Evolutionary conservation across 2,113 vertebrate genomes (phyloP).

Genomic region (Forbesichthys papilliferus): DNA sequence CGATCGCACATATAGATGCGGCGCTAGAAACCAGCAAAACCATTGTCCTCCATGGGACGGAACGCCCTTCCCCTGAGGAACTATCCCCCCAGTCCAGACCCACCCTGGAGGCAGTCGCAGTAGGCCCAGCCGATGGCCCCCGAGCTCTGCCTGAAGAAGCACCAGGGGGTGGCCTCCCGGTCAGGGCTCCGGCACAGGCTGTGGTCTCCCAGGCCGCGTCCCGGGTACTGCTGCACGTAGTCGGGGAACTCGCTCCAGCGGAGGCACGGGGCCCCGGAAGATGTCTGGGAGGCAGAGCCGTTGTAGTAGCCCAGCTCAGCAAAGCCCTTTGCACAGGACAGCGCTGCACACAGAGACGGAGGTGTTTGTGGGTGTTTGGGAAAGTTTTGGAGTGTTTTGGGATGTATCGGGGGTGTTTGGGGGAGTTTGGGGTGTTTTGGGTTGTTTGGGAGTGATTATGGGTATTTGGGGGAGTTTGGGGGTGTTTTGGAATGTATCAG

Average conservation of each 20-base stretch:
- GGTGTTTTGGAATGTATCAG: neutral
- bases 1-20: no score
- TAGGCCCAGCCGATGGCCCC: slow-evolving; percentile 82
- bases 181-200: slow-evolving; percentile 84
- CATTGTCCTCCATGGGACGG: no score
- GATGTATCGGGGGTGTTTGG: no score
- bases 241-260: slow-evolving; percentile 85
- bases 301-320: slow-evolving; percentile 78
- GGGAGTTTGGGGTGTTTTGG: no score
- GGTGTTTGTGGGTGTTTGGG: neutral
- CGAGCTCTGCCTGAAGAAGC: slow-evolving; percentile 80
- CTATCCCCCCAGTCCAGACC: no score
- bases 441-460: no score
- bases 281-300: slow-evolving; percentile 76
- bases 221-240: slow-evolving; percentile 82
- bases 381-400: neutral
- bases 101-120: slow-evolving; percentile 85
- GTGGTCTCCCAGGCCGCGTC: slow-evolving; percentile 80
- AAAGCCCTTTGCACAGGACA: slow-evolving; percentile 66
- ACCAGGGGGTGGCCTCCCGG: slow-evolving; percentile 79
- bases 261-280: slow-evolving; percentile 76
- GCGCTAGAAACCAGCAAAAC: no score
- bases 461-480: slow-evolving; percentile 6
- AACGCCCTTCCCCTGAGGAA: no score
- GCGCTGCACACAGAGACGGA: slow-evolving; percentile 34